Conservation (phyloP, 2,888 invertebrate genomes). For the Scaptomyza flava region DNA sequence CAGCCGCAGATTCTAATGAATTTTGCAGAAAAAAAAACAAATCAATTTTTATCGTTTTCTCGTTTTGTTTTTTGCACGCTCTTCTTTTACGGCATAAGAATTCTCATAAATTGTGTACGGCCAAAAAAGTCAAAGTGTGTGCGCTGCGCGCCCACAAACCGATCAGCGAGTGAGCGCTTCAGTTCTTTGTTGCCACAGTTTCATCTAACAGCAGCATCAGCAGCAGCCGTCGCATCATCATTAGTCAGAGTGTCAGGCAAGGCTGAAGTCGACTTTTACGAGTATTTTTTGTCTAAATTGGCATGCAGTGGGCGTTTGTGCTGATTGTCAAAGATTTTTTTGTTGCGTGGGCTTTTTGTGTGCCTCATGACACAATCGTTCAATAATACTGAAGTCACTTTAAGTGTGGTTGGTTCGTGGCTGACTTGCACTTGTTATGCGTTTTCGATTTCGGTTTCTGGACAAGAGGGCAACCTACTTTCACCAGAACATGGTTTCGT, state of each 20-base stretch:
- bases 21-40: slow-evolving; percentile 52
- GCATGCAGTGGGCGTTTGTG: slow-evolving; percentile 57
- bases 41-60: slow-evolving; percentile 49
- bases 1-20: slow-evolving; percentile 66
- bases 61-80: slow-evolving; percentile 40
- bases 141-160: slow-evolving; percentile 58
- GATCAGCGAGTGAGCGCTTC: slow-evolving; percentile 32
- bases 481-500: slow-evolving; percentile 75
- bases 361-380: slow-evolving; percentile 68
- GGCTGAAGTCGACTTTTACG: slow-evolving; percentile 44
- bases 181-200: slow-evolving; percentile 32
- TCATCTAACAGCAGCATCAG: slow-evolving; percentile 18
- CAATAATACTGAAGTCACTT: slow-evolving; percentile 16
- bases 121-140: slow-evolving; percentile 56
- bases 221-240: slow-evolving; percentile 43
- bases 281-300: slow-evolving; percentile 54
- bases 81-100: slow-evolving; percentile 51
- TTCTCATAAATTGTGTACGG: slow-evolving; percentile 52
- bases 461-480: slow-evolving; percentile 61
- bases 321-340: slow-evolving; percentile 45
- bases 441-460: slow-evolving; percentile 46
- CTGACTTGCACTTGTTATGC: slow-evolving; percentile 71
- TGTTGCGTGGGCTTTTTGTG: slow-evolving; percentile 37
- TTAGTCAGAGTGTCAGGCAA: slow-evolving; percentile 48
- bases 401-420: slow-evolving; percentile 26